Evolutionary conservation across 2,888 invertebrate species (phyloP), one percentile per base, ranked within the genome.

Genomic region (Diachrysia chrysitis): DNA sequence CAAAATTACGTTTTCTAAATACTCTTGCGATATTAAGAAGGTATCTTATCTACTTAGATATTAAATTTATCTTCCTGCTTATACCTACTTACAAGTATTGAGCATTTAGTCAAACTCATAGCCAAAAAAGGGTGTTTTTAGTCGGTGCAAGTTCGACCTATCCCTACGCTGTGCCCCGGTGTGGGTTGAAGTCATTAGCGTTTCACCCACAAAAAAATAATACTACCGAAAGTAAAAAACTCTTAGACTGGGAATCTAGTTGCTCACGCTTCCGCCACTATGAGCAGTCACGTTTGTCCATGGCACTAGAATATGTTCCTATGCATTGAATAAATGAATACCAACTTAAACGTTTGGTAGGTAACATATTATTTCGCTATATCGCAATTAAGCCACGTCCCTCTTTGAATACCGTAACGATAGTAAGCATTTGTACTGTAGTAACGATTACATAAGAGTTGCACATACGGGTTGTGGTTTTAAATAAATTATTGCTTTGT

Each of bases 381-480:
- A 73, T 35, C 66, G 53, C 48, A 19, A 12, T 21, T 51, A 42
- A 3, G 48, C 48, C 19, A 51, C 48, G 48, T 51, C 48, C 19
- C n/a, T 19, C 17, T 12, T 19, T 51, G 21, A 51, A 51, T 51
- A 19, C 4, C 48, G 21, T 51, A 21, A 21, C 42, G 9, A 51
- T 12, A 51, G 2, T 17, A 19, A 48, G 17, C 48, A 10, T 10
- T 19, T 1, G 14, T 10, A 17, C 17, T 17, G 46, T 7, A 48
- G 48, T 19, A 51, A 51, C 21, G n/a, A 51, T 51, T 51, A 51
- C 48, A 19, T 12, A 58, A 54, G 48, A 57, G 42, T 35, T 57
- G 25, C n/a, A 54, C 53, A n/a, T 62, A 65, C 54, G 58, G 23
- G 35, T 59, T 61, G 63, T 77, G 67, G 58, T 77, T 66, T 59